Percentiles rank a stretch among this genome's conserved stretches.
Conservation (phyloP, 2,113 vertebrate species). For the Macrotus californicus region DNA sequence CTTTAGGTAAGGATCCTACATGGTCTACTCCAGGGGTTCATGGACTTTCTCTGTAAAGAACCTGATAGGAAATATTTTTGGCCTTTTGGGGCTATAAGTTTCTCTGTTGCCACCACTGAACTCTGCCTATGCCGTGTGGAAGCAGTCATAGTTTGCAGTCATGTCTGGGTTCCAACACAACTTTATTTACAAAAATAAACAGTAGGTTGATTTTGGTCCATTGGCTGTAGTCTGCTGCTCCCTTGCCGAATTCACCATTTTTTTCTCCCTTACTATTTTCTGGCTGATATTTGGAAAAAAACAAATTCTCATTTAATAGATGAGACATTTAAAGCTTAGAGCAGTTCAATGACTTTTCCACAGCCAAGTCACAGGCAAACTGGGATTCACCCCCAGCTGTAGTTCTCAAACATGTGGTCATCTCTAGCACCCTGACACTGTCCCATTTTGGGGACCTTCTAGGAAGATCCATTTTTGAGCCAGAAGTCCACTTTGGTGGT, state of each 20-base stretch:
- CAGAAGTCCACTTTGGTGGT: not conserved
- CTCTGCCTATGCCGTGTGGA: not conserved
- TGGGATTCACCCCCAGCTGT: not conserved
- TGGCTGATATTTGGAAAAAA: not conserved
- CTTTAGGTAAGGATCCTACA: not conserved
- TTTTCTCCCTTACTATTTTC: not conserved
- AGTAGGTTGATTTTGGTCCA: not conserved
- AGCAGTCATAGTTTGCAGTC: not conserved
- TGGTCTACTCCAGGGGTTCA: not conserved
- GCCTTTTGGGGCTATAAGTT: not conserved
- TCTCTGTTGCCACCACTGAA: not conserved
- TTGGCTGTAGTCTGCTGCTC: not conserved
- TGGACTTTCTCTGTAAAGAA: not conserved
- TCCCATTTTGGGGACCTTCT: not conserved
- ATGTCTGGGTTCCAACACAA: not conserved
- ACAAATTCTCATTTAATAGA: slow-evolving; percentile 7
- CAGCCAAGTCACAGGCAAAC: not conserved
- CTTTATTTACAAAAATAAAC: not conserved
- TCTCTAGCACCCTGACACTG: not conserved
- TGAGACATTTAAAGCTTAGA: not conserved
- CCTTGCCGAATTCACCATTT: not conserved
- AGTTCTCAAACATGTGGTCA: not conserved
- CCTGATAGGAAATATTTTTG: not conserved
- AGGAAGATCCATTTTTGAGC: not conserved
- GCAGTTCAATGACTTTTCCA: not conserved